phyloP scores from a whole-genome alignment of 2,797 vertebrate species.

The Arnoldichthys spilopterus region DNA sequence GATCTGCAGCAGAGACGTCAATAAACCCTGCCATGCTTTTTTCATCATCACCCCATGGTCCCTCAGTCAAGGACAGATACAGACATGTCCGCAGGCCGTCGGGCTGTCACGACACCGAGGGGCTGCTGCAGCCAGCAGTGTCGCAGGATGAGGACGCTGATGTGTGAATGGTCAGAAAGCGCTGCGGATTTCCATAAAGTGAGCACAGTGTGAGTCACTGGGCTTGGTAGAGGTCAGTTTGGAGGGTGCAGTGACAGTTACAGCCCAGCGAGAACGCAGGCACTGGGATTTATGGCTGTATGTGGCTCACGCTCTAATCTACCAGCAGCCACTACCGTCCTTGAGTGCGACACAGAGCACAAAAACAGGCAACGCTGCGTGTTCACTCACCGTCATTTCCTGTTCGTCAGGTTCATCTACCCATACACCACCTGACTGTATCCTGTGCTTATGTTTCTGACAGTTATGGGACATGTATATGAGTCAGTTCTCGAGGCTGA shows the following conservation, averaged over 20 bases:
- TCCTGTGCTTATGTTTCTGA: too few relatives aligned
- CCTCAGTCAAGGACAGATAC: conserved; percentile 40
- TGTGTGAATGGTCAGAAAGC: not conserved
- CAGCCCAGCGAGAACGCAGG: conserved; percentile 19
- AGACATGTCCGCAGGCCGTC: conserved; percentile 34
- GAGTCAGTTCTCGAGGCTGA: too few relatives aligned
- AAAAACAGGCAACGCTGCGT: conserved; percentile 1
- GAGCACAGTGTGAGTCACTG: not conserved
- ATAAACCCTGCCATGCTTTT: conserved; percentile 52
- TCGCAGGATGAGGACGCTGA: too few relatives aligned
- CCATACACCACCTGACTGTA: too few relatives aligned
- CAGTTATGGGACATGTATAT: too few relatives aligned
- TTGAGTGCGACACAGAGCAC: conserved; percentile 14
- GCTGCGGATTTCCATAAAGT: conserved; percentile 11
- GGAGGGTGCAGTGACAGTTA: conserved; percentile 30
- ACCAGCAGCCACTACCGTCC: conserved; percentile 7
- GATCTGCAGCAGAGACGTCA: conserved; percentile 42
- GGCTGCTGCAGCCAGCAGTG: not conserved
- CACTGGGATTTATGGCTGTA: conserved; percentile 26
- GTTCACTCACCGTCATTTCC: not conserved
- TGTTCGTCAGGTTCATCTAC: too few relatives aligned
- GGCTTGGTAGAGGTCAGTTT: conserved; percentile 27
- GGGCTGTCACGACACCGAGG: not conserved
- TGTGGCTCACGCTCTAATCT: not conserved
- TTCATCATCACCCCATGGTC: conserved; percentile 41